phyloP scores from a whole-genome alignment of 2,797 vertebrate species.

The Tadarida brasiliensis region DNA sequence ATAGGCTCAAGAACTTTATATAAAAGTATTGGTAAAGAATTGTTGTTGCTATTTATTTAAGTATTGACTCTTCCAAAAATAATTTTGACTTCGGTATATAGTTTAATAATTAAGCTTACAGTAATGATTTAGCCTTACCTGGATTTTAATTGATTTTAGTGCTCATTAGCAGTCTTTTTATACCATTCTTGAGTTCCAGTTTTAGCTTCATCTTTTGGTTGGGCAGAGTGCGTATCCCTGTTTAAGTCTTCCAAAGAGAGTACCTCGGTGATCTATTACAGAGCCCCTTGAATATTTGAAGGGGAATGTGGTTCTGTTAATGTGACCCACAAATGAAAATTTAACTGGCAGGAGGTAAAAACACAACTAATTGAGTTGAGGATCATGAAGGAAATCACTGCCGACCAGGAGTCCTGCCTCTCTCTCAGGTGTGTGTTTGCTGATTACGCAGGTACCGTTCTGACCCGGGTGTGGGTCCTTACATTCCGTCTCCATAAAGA shows the following conservation, averaged over 20 bases:
- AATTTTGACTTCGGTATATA: background rate
- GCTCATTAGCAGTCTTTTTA: background rate
- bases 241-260: background rate
- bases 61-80: background rate
- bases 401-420: accelerated
- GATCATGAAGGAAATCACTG: background rate
- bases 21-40: background rate
- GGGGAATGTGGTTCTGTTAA: background rate
- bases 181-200: background rate
- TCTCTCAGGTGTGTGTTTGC: background rate
- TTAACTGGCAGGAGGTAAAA: background rate
- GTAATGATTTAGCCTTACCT: background rate
- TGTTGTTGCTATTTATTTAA: constrained; percentile 20
- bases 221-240: background rate
- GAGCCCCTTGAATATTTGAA: background rate
- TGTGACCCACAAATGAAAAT: background rate
- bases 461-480: no score
- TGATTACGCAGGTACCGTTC: background rate
- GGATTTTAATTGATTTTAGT: background rate
- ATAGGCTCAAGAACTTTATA: background rate
- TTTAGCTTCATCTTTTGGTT: background rate
- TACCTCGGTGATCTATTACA: background rate
- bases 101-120: background rate
- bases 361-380: background rate
- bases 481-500: background rate